A percentile compares a stretch with the other conserved stretches of the same genome.
These are phyloP conservation scores for Drosophila stalkeri DNA, from an alignment of 2,888 invertebrate species.

Conservation along the genomic window DNA sequence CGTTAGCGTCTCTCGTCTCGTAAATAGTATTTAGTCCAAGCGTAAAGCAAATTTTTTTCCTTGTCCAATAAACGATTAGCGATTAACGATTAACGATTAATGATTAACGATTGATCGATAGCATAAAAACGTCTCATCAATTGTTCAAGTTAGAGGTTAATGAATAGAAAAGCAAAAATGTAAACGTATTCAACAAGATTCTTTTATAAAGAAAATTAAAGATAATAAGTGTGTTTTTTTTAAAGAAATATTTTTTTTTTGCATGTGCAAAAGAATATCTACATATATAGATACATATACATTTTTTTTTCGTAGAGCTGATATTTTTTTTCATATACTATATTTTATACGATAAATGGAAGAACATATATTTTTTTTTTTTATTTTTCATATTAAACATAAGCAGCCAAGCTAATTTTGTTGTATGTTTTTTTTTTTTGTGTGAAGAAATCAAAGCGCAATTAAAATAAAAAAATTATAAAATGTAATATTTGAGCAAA, in stretches of 20 bases:
- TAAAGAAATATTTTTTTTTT: conserved; percentile 40
- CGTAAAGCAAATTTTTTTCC: conserved; percentile 55
- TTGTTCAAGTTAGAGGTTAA: conserved; percentile 43
- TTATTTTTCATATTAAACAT: conserved; percentile 71
- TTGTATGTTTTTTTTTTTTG: conserved; percentile 52
- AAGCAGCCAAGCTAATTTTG: conserved; percentile 79
- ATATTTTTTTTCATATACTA: conserved; percentile 38
- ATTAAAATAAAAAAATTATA: conserved; percentile 35
- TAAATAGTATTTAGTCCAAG: conserved; percentile 50
- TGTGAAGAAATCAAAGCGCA: conserved; percentile 40
- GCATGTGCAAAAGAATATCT: conserved; percentile 42
- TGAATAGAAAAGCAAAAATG: not conserved
- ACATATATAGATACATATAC: not conserved
- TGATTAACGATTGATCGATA: conserved; percentile 27
- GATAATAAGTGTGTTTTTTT: conserved; percentile 27
- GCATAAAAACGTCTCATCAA: conserved; percentile 36
- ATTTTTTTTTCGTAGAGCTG: conserved; percentile 56
- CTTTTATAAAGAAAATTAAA: conserved; percentile 38
- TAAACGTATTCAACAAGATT: conserved; percentile 16
- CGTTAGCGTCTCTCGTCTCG: conserved; percentile 58
- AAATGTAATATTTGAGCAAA: not conserved
- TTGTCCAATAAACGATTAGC: conserved; percentile 45
- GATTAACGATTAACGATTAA: conserved; percentile 3
- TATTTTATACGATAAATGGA: conserved; percentile 48
- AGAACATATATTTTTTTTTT: conserved; percentile 65